Base-by-base conservation (phyloP, 2,888 invertebrate genomes). In the Trichogramma evanescens region DNA sequence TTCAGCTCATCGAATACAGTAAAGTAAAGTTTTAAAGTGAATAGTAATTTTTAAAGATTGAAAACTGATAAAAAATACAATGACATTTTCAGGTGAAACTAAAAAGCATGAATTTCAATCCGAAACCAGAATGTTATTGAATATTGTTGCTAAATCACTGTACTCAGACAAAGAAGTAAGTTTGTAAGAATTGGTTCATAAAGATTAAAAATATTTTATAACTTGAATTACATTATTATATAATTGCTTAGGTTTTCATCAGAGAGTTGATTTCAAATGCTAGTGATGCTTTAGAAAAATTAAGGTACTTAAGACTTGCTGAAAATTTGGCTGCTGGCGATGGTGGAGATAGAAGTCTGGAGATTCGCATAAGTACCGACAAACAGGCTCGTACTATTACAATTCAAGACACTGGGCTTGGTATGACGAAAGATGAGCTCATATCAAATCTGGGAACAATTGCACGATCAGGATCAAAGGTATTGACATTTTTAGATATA, bases 261-360 rank as follows among this genome's bases (percentile, higher is more conserved):
- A 84, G 97, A 67, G 97, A 98, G 78, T 80, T 98, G 46, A 93
- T 98, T 66, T 97, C 97, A 0, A 98, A 98, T 81, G 91, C 95
- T 0, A 96, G 95, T 77, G 97, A 98, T 84, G 97, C 97, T 9
- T 80, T 98, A 63, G 97, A 98, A 77, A 98, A 97, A 78, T 86
- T 96, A 66, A 82, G 95, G 2, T 95, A 95, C 72, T 74, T 89
- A 9, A 83, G 86, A 68, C 79, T 90, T 53, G 83, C 83, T 54
- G 77, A 71, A 48, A 69, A 66, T 10, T 73, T 78, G n/a, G 70
- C 75, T 1, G 79, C 82, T 4, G 81, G 83, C 39, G 77, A 80
- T 39, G 79, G 83, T 46, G 78, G 81, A 6, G 89, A 89, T 67
- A 80, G 88, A 58, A 77, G 86, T 5, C 80, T 95, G 58, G 95